phyloP scores from a whole-genome alignment of 92 coral and sea anemone species.

The Zoanthus sansibaricus region DNA sequence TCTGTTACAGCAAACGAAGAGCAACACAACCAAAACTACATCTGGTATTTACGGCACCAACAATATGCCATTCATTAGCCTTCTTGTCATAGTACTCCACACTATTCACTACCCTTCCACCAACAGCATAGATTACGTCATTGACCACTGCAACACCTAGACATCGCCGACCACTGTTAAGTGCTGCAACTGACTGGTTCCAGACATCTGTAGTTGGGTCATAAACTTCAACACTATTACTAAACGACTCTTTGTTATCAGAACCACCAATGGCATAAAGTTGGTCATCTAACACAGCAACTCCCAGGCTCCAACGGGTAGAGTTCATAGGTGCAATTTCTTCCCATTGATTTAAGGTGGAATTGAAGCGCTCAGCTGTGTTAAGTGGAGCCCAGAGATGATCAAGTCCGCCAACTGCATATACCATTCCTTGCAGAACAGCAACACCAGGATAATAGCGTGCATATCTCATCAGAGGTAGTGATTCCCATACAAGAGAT shows the following conservation, averaged over 20 bases:
- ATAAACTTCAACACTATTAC: conserved; percentile 96
- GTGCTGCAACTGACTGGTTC: conserved; percentile 90
- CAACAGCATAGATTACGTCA: conserved; percentile 96
- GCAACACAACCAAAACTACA: conserved; percentile 99
- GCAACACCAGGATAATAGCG: conserved; percentile 99
- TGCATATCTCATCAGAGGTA: conserved; percentile 95
- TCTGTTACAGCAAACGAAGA: conserved; percentile 72
- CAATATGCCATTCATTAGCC: conserved; percentile 89
- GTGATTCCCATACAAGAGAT: conserved; percentile 82
- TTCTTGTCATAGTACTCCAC: conserved; percentile 96
- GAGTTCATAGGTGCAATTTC: conserved; percentile 89
- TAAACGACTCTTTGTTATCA: conserved; percentile 87
- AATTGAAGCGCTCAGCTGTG: conserved; percentile 92
- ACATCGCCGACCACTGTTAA: conserved; percentile 99
- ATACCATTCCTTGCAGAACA: conserved; percentile 88
- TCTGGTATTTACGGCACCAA: conserved; percentile 95
- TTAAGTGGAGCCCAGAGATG: conserved; percentile 98
- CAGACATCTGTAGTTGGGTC: conserved; percentile 76
- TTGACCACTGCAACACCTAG: conserved; percentile 99
- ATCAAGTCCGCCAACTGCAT: conserved; percentile 98
- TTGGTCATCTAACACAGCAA: conserved; percentile 87
- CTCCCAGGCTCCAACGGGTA: conserved; percentile 99
- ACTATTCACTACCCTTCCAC: conserved; percentile 96
- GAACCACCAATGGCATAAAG: conserved; percentile 99
- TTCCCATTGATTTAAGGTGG: conserved; percentile 84